Evolutionary conservation across 2,113 vertebrate species (phyloP).

Genomic region (Abramis brama): DNA sequence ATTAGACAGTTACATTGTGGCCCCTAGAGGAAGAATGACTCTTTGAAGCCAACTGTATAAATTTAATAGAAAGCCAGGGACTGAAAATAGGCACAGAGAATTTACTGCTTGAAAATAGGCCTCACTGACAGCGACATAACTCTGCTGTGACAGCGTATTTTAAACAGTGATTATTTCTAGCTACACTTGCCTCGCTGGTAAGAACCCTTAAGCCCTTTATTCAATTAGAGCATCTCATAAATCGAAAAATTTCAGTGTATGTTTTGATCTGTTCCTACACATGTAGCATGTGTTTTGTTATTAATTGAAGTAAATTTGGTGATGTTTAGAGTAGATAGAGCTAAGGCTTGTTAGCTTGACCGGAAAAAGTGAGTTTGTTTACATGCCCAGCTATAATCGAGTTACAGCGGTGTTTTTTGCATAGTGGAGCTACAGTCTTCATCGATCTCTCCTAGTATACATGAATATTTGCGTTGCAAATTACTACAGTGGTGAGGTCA

Average conservation of each 20-base stretch:
- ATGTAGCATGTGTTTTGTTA: constrained; percentile 59
- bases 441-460: neutral
- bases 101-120: constrained; percentile 8
- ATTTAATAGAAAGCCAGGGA: constrained; percentile 57
- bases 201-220: constrained; percentile 53
- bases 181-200: constrained; percentile 44
- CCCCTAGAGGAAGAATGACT: constrained; percentile 48
- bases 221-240: constrained; percentile 44
- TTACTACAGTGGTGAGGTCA: neutral
- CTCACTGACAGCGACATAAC: constrained; percentile 15
- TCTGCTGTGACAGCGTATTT: constrained; percentile 39
- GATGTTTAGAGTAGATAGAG: constrained; percentile 52
- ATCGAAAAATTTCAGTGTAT: constrained; percentile 44
- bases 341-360: constrained; percentile 43
- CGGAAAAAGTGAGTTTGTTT: constrained; percentile 20
- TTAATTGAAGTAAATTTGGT: constrained; percentile 56
- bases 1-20: constrained; percentile 14
- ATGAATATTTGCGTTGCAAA: neutral
- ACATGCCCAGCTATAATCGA: neutral
- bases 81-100: constrained; percentile 59
- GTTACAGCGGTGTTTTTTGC: neutral
- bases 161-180: constrained; percentile 66
- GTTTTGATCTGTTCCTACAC: constrained; percentile 52
- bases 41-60: constrained; percentile 43
- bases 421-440: neutral